Evolutionary conservation across 2,113 vertebrate species (phyloP).

Genomic region (Raja brachyura): DNA sequence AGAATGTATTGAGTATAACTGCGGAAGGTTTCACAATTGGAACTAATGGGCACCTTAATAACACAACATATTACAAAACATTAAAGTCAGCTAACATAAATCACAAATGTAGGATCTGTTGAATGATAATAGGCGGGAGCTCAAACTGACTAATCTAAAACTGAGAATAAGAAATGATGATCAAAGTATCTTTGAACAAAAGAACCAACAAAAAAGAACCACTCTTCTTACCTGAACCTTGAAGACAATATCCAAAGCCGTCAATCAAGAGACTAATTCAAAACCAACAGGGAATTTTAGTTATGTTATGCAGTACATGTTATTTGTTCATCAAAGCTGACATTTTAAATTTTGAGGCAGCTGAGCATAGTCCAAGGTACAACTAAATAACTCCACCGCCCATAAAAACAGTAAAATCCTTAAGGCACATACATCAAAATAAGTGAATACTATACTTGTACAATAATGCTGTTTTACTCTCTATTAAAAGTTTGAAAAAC

Average conservation of each 20-base stretch:
- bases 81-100: neutral
- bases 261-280: constrained; percentile 24
- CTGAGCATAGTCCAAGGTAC: neutral
- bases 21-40: neutral
- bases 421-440: neutral
- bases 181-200: constrained; percentile 20
- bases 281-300: neutral
- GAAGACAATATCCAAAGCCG: constrained; percentile 10
- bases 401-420: neutral
- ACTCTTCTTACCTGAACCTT: no score
- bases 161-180: constrained; percentile 15
- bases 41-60: neutral
- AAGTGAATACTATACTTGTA: neutral
- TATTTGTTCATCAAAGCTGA: neutral
- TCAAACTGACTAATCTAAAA: constrained; percentile 15
- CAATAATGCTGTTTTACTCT: no score
- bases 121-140: neutral
- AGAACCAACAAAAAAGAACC: constrained; percentile 13
- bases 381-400: neutral
- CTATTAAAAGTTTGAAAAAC: no score
- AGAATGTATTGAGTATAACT: neutral
- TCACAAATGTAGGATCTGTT: neutral
- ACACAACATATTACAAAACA: neutral
- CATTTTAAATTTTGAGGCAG: neutral
- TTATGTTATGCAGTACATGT: neutral